Evolutionary conservation across 2,113 vertebrate species (phyloP).

Genomic region (Triplophysa rosa): DNA sequence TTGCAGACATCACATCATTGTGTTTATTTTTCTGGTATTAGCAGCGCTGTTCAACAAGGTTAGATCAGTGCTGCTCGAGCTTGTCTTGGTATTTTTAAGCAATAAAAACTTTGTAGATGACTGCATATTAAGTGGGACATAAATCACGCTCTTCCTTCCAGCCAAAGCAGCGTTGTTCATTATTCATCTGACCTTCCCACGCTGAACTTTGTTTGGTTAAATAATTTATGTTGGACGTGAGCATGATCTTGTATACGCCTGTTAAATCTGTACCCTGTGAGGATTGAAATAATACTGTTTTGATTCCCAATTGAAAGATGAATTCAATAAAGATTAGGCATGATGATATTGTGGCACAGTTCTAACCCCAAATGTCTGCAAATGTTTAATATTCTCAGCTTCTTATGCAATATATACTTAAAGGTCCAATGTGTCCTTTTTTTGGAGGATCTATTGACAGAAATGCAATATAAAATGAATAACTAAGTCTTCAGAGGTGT

Average conservation of each 20-base stretch:
- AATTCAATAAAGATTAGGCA: background rate
- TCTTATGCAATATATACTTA: too few species aligned
- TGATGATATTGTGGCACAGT: too few species aligned
- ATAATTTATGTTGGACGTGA: conserved; percentile 22
- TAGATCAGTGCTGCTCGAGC: background rate
- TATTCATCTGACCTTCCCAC: conserved; percentile 18
- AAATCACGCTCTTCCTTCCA: background rate
- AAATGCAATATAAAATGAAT: too few species aligned
- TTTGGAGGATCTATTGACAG: too few species aligned
- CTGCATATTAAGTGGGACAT: background rate
- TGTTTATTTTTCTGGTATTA: conserved; percentile 7
- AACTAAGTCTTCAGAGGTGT: too few species aligned
- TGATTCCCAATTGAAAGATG: background rate
- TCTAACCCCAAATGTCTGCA: too few species aligned
- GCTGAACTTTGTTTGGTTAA: conserved; percentile 28
- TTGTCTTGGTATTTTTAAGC: conserved; percentile 2
- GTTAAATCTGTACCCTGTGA: background rate
- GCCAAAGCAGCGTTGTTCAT: background rate
- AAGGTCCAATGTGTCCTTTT: too few species aligned
- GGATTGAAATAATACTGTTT: background rate
- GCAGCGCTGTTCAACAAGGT: conserved; percentile 1
- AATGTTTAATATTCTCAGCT: too few species aligned
- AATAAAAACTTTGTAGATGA: background rate
- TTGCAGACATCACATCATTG: background rate
- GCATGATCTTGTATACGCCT: background rate